Base-by-base conservation (phyloP, 2,888 invertebrate species). In the Dicyrtoma fusca region DNA sequence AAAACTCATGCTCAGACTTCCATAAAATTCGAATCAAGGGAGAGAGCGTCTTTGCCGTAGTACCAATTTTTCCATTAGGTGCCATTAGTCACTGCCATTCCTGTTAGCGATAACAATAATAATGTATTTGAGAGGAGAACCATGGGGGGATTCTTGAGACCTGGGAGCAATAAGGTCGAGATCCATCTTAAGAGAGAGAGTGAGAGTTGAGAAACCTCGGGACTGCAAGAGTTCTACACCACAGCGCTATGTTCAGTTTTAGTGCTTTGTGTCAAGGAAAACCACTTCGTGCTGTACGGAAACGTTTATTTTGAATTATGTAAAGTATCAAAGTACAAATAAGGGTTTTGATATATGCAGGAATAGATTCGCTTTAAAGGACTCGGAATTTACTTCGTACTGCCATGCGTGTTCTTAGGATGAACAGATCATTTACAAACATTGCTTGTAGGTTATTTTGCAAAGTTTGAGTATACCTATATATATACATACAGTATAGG, bases 41-140 rank as follows among this genome's bases (percentile, higher is more conserved):
- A 8, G 13, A 53, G 26, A 68, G 57, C 45, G 14, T 57, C 57
- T 68, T 42, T 42, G 17, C 21, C 44, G 42, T 61, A 42, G 44
- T 44, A 45, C 47, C 25, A 57, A 45, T 45, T 57, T 57, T 68
- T 68, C 68, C 57, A 57, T 57, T 57, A 57, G 23, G 23, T 65
- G 34, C 65, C 65, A 65, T 65, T 65, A 65, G 65, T 65, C 65
- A 68, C 44, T 68, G 68, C 45, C 68, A 68, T 42, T 25, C 23
- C 53, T 68, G 68, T 47, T 68, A 57, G 68, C 23, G 57, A 55
- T 68, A 57, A 23, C 45, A 55, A 55, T 68, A 68, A 57, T 57
- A 68, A 68, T 57, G 57, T 21, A 68, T 68, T 57, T 45, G 57
- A 45, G 45, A 57, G 57, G 47, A 68, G 55, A 26, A 42, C 53